A percentile compares a stretch with the other conserved stretches of the same genome.
Evolutionary conservation across 2,797 vertebrate species (phyloP).

Genomic region (Cephalopachus bancanus): DNA sequence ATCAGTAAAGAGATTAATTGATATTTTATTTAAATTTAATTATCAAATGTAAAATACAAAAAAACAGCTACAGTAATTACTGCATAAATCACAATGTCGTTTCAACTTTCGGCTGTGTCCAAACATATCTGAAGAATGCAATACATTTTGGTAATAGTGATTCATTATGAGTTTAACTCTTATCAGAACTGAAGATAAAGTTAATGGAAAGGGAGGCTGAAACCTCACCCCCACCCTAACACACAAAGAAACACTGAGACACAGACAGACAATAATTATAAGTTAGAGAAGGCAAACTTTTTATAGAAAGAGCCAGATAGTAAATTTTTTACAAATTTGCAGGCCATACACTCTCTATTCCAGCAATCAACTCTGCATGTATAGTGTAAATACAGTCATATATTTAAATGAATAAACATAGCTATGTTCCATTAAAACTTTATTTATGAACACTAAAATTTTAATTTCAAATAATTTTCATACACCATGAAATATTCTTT

Average conservation of each 20-base stretch:
- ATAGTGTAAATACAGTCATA: background rate
- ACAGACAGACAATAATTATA: constrained; percentile 36
- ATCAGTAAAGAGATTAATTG: constrained; percentile 63
- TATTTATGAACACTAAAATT: constrained; percentile 34
- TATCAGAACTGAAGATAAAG: background rate
- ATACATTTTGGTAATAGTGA: background rate
- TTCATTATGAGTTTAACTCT: constrained; percentile 32
- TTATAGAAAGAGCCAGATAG: background rate
- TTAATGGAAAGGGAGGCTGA: background rate
- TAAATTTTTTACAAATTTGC: constrained; percentile 17
- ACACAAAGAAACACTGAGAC: background rate
- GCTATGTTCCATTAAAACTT: constrained; percentile 34
- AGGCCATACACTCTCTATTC: background rate
- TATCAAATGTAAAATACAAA: constrained; percentile 51
- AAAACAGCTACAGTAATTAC: background rate
- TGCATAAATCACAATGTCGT: background rate
- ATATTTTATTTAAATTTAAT: constrained; percentile 64
- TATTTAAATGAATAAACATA: background rate
- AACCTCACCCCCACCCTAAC: background rate
- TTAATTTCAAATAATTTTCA: constrained; percentile 33
- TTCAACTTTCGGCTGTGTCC: constrained; percentile 30
- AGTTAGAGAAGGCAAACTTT: background rate
- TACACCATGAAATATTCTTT: constrained; percentile 1
- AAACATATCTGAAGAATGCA: constrained; percentile 45
- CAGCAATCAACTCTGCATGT: constrained; percentile 18